A percentile compares a stretch with the other conserved stretches of the same genome.
Conservation (phyloP, 2,113 vertebrate genomes). For the Empidonax alnorum region DNA sequence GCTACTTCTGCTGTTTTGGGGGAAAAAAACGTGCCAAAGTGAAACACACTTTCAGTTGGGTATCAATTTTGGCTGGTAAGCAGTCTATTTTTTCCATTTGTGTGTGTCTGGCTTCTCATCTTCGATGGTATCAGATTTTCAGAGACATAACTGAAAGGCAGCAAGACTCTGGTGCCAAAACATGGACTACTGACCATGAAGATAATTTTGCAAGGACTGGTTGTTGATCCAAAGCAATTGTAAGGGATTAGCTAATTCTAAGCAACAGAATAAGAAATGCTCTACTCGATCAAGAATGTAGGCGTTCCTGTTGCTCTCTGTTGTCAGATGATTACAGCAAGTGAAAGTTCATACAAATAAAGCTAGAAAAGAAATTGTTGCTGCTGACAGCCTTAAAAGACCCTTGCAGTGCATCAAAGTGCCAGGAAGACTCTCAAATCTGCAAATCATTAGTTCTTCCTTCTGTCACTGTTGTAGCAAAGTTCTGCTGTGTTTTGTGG, state of each 20-base stretch:
- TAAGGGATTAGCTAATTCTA: neutral
- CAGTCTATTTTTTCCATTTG: neutral
- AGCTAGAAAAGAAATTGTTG: neutral
- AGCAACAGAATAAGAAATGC: neutral
- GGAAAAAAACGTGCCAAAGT: fast-evolving
- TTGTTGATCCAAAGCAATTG: neutral
- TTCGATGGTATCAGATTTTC: neutral
- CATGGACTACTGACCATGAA: neutral
- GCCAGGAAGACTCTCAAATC: neutral
- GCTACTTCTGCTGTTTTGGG: neutral
- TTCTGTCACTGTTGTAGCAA: neutral
- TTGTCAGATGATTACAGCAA: neutral
- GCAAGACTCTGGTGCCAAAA: neutral
- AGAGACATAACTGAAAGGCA: neutral
- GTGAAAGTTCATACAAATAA: neutral
- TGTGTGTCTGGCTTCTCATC: neutral
- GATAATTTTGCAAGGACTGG: neutral
- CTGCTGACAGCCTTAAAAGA: neutral
- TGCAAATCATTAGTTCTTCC: neutral
- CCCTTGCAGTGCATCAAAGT: neutral
- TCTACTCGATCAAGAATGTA: neutral
- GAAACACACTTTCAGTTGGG: neutral
- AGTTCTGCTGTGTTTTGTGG: neutral
- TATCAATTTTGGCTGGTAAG: neutral
- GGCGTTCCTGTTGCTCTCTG: neutral